Base-by-base conservation (phyloP, 2,888 invertebrate species). In the Gortyna flavago region DNA sequence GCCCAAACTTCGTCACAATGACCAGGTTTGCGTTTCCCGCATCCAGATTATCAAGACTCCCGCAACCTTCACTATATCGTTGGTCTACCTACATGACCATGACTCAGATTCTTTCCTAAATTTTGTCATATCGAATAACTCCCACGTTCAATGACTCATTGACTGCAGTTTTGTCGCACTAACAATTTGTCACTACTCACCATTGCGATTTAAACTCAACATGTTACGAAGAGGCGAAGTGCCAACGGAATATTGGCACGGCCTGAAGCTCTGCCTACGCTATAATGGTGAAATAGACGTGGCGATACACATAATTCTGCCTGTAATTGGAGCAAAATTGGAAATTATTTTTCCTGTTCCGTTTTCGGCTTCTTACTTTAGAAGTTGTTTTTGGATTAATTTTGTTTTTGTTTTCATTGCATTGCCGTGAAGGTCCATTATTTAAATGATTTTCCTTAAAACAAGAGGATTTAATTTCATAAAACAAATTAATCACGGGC, bases 161-260 rank as follows among this genome's bases (percentile, higher is more conserved):
- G 77, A 48, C 65, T 80, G 80, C 84, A 87, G 77, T 79, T 78
- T 78, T 78, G 87, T 77, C 62, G 54, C 61, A 78, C 32, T 61
- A 72, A 68, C 81, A 66, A 80, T 87, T 81, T 80, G 73, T 87
- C 86, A 81, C 68, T 72, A 75, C 68, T 72, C 61, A 71, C 69
- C 79, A 75, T 80, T 75, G 68, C 73, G 29, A 80, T 81, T 86
- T 87, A 77, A 87, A 87, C 72, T 69, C 80, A 84, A 82, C 85
- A 81, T 82, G 70, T 85, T 84, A 77, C 72, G 48, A 70, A 81
- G 72, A 62, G 83, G 83, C 84, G 77, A 66, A 68, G 65, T 84
- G 87, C 87, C 87, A 87, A 85, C 70, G 54, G 48, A 78, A 80
- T 85, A 85, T 87, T 87, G 87, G 86, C 87, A 87, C 54, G 25